Base-by-base conservation (phyloP, 2,888 invertebrate genomes). In the Tetranychus truncatus region DNA sequence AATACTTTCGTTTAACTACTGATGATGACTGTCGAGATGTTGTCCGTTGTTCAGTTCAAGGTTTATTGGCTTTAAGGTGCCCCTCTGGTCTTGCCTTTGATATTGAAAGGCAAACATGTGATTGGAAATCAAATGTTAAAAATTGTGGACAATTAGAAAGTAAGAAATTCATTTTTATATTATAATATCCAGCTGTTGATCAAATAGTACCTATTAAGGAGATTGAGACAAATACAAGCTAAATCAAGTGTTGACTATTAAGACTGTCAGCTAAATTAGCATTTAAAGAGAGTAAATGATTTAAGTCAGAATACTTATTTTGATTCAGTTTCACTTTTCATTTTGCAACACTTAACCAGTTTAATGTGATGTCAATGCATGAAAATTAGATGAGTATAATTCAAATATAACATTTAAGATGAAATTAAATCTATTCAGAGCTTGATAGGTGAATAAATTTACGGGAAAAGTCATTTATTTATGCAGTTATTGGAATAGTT, bases 91-190 rank as follows among this genome's bases (percentile, higher is more conserved):
- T 94, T 83, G 91, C 91, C 82, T 94, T 94, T 86, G 93, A 94
- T 88, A 90, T 94, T 84, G 89, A 90, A 84, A 88, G 91, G 82
- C 93, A 94, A 86, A 93, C 92, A 82, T 94, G 94, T 87, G 92
- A 93, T 86, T 94, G 94, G 94, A 93, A 90, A 88, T 88, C 91
- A 83, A 88, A 92, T 87, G 94, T 94, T 86, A 91, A 91, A 88
- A 93, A 92, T 88, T 94, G 94, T 88, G 89, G 92, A 86, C 87
- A 88, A 85, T 81, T 89, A 86, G 92, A 92, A 88, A 93, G 94
- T 94, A 91, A 93, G 92, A 8, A 9, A 44, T 66, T 66, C 24
- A 15, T n/a, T 46, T n/a, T 24, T 15, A 3, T 72, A 72, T 21
- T 2, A n/a, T 44, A 34, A 2, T n/a, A 44, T 72, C n/a, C 21